Evolutionary conservation across 2,113 vertebrate genomes (phyloP).

Genomic region (Phyllostomus hastatus): DNA sequence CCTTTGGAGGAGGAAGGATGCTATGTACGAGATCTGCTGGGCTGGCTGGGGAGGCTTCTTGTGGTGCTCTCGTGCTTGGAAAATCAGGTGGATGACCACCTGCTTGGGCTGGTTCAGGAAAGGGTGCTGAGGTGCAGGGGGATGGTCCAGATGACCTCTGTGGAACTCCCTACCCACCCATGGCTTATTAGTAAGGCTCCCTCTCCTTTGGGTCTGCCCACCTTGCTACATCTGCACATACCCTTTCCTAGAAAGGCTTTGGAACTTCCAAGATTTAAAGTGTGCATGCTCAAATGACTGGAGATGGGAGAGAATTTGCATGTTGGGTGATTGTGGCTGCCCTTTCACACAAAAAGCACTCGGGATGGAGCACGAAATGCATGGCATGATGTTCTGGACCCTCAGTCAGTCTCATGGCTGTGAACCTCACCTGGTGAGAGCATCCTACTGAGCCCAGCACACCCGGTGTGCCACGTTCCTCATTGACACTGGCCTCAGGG

Average conservation of each 20-base stretch:
- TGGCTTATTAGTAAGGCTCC: neutral
- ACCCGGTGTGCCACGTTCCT: accelerated
- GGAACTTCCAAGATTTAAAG: neutral
- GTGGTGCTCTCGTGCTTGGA: neutral
- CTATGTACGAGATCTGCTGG: neutral
- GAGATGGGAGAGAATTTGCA: neutral
- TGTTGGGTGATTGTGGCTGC: accelerated
- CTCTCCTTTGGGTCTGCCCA: neutral
- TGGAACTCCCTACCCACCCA: neutral
- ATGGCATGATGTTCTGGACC: neutral
- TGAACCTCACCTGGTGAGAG: neutral
- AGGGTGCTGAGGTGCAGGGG: neutral
- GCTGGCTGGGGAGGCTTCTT: neutral
- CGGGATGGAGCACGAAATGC: neutral
- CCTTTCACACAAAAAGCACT: neutral
- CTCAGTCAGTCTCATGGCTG: neutral
- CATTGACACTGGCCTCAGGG: neutral
- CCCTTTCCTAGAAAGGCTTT: neutral
- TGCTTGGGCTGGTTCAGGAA: neutral
- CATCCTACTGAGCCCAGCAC: neutral
- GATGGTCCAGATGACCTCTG: too few relatives aligned
- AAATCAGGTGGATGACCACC: neutral
- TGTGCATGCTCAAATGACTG: accelerated
- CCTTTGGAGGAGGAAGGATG: too few relatives aligned
- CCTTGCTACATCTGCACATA: too few relatives aligned